phyloP scores from a whole-genome alignment of 1,140 invertebrate species.

The Drosophila erecta region DNA sequence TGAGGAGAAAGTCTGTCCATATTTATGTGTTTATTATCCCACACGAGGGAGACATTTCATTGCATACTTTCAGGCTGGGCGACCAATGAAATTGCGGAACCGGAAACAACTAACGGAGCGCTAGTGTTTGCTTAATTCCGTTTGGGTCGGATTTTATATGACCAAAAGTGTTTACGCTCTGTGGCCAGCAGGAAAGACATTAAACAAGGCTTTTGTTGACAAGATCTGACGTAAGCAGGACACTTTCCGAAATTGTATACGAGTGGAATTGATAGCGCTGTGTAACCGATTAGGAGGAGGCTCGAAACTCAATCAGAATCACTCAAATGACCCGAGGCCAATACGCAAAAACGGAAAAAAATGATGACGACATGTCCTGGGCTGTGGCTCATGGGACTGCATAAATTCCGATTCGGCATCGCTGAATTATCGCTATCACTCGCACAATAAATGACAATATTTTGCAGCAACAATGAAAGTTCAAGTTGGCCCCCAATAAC shows the following conservation, averaged over 20 bases:
- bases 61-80: slow-evolving; percentile 27
- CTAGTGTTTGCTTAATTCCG: slow-evolving; percentile 72
- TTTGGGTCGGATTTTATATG: slow-evolving; percentile 53
- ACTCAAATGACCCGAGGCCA: slow-evolving; percentile 53
- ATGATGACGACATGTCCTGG: slow-evolving; percentile 52
- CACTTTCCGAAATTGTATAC: slow-evolving; percentile 65
- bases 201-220: slow-evolving; percentile 47
- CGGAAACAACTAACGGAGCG: slow-evolving; percentile 63
- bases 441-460: slow-evolving; percentile 67
- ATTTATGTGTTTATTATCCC: slow-evolving; percentile 68
- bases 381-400: slow-evolving; percentile 38
- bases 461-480: slow-evolving; percentile 54
- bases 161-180: slow-evolving; percentile 34
- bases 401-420: slow-evolving; percentile 57
- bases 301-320: slow-evolving; percentile 72
- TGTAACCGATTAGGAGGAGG: slow-evolving; percentile 54
- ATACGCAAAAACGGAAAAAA: slow-evolving; percentile 43
- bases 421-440: slow-evolving; percentile 64
- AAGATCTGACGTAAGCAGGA: slow-evolving; percentile 60
- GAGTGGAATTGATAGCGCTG: slow-evolving; percentile 62
- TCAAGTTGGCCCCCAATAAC: slow-evolving; percentile 49
- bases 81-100: slow-evolving; percentile 53
- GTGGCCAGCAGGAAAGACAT: slow-evolving; percentile 30
- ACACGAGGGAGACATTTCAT: slow-evolving; percentile 39
- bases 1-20: slow-evolving; percentile 28